Percentiles rank a stretch among this genome's conserved stretches.
phyloP scores from a whole-genome alignment of 2,797 vertebrate genomes.

The Galago senegalensis region DNA sequence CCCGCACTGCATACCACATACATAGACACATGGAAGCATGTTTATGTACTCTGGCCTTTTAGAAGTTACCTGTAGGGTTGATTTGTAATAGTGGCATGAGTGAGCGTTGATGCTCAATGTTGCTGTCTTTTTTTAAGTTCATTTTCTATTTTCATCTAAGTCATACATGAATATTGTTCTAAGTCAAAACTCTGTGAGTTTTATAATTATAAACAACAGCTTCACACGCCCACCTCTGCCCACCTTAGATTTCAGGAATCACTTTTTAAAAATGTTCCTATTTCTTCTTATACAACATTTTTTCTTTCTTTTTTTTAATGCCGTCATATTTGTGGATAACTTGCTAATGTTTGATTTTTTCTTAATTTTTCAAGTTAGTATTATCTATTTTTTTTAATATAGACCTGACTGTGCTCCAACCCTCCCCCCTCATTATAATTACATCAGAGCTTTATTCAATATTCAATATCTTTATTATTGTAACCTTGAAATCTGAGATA shows the following conservation, averaged over 20 bases:
- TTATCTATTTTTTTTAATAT: background rate
- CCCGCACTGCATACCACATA: background rate
- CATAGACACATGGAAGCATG: background rate
- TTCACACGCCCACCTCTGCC: background rate
- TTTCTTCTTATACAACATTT: background rate
- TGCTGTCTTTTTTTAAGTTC: background rate
- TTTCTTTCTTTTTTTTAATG: background rate
- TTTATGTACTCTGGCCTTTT: background rate
- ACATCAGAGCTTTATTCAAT: background rate
- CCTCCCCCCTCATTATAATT: background rate
- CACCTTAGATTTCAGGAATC: background rate
- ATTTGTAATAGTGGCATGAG: background rate
- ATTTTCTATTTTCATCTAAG: background rate
- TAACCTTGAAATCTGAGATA: background rate
- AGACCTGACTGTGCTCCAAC: background rate
- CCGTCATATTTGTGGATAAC: background rate
- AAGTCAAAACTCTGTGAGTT: background rate
- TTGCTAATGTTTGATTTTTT: background rate
- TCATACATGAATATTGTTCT: background rate
- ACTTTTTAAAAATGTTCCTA: background rate
- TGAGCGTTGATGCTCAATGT: background rate
- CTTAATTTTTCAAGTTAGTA: conserved; percentile 12
- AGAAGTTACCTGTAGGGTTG: background rate
- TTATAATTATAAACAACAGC: background rate
- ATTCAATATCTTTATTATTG: background rate